Base-by-base conservation (phyloP, 2,797 vertebrate genomes). In the Rhyacichthys aspro region DNA sequence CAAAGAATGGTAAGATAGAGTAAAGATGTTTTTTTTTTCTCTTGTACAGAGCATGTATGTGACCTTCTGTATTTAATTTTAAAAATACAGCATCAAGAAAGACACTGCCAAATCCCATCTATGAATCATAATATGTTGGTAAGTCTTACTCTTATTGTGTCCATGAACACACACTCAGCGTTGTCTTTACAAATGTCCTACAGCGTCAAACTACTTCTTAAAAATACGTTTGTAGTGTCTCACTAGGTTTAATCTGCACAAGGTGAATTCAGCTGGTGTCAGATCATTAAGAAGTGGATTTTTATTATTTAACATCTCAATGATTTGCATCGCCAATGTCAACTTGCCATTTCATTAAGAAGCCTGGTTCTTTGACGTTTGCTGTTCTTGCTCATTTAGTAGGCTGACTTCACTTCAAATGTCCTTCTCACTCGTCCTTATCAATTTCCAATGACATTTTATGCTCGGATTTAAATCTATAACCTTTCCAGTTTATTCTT, bases 391-490 rank as follows among this genome's bases (percentile, higher is more conserved):
- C 48, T 62, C 57, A 7, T 55, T 55, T 18, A 16, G 16, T 44
- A 11, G 9, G 19, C 43, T 19, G 14, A 52, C 47, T 68, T 72
- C 36, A 45, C 52, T 78, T 46, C 58, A 50, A 74, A 63, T 59
- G n/a, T 32, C 63, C 65, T 57, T 48, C 63, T 33, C 14, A 66
- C 78, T 78, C 11, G 67, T 84, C 83, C 81, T 85, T 58, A 63
- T 82, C 78, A 76, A 67, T 79, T 83, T 66, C 69, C 78, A 83
- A 80, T 86, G 80, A 84, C 78, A 83, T 87, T 84, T 82, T 77
- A 68, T 56, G 57, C 58, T 73, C 55, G 62, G 73, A 81, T 85
- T 81, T 69, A 76, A 81, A 83, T 85, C 69, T 79, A 76, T 86
- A 87, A 88, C 79, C 81, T 86, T 88, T 85, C 46, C 63, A 75